Evolutionary conservation across 2,888 invertebrate species (phyloP).

Genomic region (Acanthosepion esculentum): DNA sequence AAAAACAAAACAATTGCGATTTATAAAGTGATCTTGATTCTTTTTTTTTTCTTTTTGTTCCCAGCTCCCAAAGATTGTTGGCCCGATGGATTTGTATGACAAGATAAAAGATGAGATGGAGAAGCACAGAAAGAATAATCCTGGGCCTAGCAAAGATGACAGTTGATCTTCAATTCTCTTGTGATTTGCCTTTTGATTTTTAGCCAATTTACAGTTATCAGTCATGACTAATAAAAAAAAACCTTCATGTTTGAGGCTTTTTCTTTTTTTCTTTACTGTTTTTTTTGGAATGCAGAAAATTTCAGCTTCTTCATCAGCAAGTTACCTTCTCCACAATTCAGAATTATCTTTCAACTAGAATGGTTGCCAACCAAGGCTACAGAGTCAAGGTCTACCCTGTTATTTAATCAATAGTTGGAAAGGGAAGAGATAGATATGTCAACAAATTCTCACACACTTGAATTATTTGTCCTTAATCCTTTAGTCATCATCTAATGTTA

Average conservation of each 20-base stretch:
- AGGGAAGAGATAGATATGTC: too few relatives aligned
- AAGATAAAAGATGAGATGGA: conserved; percentile 5
- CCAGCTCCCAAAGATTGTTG: background rate
- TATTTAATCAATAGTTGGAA: too few relatives aligned
- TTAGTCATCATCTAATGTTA: too few relatives aligned
- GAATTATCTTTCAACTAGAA: too few relatives aligned
- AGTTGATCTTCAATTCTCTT: background rate
- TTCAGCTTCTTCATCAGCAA: too few relatives aligned
- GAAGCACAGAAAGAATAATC: background rate
- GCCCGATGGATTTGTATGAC: conserved; percentile 16
- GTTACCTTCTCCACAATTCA: too few relatives aligned
- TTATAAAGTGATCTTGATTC: too few relatives aligned
- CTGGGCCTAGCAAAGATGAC: background rate
- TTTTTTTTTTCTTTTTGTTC: background rate
- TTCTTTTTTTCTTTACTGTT: background rate
- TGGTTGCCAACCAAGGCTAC: too few relatives aligned
- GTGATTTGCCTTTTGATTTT: background rate
- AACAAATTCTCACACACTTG: too few relatives aligned
- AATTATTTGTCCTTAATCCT: too few relatives aligned
- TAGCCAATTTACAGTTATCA: background rate
- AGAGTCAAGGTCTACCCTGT: too few relatives aligned
- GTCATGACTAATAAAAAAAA: background rate
- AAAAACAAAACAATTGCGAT: too few relatives aligned
- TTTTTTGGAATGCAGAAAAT: background rate
- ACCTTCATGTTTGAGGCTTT: background rate